Evolutionary conservation across 2,888 invertebrate species (phyloP).

Genomic region (Zaprionus bogoriensis): DNA sequence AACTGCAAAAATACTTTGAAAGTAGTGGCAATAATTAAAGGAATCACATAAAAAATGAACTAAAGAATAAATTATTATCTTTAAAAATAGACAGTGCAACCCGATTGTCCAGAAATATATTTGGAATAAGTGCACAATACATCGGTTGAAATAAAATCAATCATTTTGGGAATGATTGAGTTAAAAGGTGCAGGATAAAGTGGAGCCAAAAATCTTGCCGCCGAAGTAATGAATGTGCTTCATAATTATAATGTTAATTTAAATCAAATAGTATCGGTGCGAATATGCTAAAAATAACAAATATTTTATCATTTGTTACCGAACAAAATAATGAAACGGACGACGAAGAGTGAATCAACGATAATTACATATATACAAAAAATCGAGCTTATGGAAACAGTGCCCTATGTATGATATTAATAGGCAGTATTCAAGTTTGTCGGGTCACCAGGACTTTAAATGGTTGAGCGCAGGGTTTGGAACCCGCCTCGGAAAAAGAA

Average conservation of each 20-base stretch:
- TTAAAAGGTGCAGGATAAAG: too few species aligned
- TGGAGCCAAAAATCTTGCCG: constrained; percentile 16
- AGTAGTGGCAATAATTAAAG: constrained; percentile 23
- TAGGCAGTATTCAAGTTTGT: constrained; percentile 26
- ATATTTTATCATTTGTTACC: constrained; percentile 19
- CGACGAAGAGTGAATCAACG: neutral
- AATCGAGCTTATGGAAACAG: constrained; percentile 16
- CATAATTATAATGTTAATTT: constrained; percentile 31
- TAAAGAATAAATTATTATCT: constrained; percentile 17
- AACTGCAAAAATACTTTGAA: constrained; percentile 30
- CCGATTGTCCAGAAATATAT: constrained; percentile 5
- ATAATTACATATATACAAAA: constrained; percentile 17
- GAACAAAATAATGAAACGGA: constrained; percentile 4
- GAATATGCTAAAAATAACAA: constrained; percentile 27
- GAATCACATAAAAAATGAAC: constrained; percentile 5
- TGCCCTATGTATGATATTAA: neutral
- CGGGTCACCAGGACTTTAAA: too few species aligned
- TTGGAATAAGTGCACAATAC: too few species aligned
- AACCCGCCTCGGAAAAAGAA: too few species aligned
- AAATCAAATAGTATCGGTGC: constrained; percentile 34
- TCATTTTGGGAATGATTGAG: too few species aligned
- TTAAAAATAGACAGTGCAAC: constrained; percentile 31
- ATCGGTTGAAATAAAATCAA: too few species aligned
- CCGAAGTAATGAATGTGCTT: constrained; percentile 17
- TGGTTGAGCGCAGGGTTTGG: too few species aligned